Evolutionary conservation across 2,888 invertebrate genomes (phyloP).

Genomic region (Zaprionus bogoriensis): DNA sequence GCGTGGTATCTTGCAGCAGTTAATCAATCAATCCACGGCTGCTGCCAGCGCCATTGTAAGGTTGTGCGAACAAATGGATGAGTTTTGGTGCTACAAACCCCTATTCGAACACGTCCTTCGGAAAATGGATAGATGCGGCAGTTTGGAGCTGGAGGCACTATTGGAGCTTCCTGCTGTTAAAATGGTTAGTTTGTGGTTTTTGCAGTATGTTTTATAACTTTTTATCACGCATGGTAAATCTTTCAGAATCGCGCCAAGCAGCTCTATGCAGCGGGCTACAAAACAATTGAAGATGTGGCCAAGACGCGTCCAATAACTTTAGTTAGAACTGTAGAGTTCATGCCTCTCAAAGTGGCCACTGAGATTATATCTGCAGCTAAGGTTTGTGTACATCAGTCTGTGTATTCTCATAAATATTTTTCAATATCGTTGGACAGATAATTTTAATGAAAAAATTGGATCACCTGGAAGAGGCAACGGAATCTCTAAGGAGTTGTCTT

Average conservation of each 20-base stretch:
- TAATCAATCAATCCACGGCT: constrained; percentile 88
- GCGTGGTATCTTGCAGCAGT: constrained; percentile 91
- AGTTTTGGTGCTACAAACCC: constrained; percentile 92
- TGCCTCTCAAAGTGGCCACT: constrained; percentile 88
- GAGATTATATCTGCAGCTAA: constrained; percentile 94
- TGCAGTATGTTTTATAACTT: too few relatives aligned
- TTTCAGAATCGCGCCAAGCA: constrained; percentile 90
- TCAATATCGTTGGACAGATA: constrained; percentile 84
- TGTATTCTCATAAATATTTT: background rate
- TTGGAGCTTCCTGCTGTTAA: constrained; percentile 95
- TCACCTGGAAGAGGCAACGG: constrained; percentile 92
- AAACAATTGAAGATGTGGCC: constrained; percentile 89
- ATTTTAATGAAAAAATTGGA: constrained; percentile 93
- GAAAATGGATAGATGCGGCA: constrained; percentile 91
- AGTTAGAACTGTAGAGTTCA: constrained; percentile 86
- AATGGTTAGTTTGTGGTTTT: constrained; percentile 84
- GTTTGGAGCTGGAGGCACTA: constrained; percentile 90
- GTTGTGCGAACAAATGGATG: constrained; percentile 90
- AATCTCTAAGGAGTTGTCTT: constrained; percentile 83
- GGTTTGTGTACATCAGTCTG: constrained; percentile 66
- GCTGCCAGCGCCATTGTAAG: constrained; percentile 90
- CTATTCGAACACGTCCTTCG: constrained; percentile 89
- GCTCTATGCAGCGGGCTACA: constrained; percentile 92
- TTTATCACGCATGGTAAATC: background rate
- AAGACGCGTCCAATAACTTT: constrained; percentile 87